Base-by-base conservation (phyloP, 2,888 invertebrate species). In the Diarsia rubi region DNA sequence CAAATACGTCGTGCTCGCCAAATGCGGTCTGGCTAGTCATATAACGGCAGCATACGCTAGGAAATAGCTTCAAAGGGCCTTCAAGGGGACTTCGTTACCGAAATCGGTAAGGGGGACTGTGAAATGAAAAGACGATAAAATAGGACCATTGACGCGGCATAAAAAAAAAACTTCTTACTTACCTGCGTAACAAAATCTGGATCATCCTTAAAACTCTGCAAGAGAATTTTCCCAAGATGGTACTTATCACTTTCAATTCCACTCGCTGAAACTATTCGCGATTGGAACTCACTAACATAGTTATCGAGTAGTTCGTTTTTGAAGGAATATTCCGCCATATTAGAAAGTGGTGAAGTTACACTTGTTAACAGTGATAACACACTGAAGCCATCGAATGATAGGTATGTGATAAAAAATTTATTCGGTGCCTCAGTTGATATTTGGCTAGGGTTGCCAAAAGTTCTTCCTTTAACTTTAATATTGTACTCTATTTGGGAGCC, bases 221-320 rank as follows among this genome's bases (percentile, higher is more conserved):
- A 81, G 21, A 75, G 70, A 3, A 82, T 69, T 76, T 78, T 87
- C 0, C 86, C 89, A 0, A 92, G 73, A 75, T 93, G 93, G 60
- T 87, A 84, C 59, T 87, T 86, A 59, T 93, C 93, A 14, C 80
- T 82, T 0, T 90, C 84, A 60, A 87, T 89, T 0, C 92, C 89
- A 14, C 88, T 85, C 21, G 89, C 73, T 0, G 90, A 89, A 3
- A 92, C 89, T 12, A 92, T 81, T 5, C 86, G 79, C 0, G 89
- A 85, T 0, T 86, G 83, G 37, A 91, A 21, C 44, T 90, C 90
- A 11, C 79, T 75, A 44, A 91, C 70, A 66, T 79, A 91, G 81
- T 86, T 88, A 60, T 88, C 69, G 2, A 79, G 42, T 19, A 70
- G 19, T 67, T 78, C 73, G 45, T 67, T 78, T 73, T 59, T 78